Conservation (phyloP, 2,113 vertebrate genomes). For the Dromiciops gliroides region DNA sequence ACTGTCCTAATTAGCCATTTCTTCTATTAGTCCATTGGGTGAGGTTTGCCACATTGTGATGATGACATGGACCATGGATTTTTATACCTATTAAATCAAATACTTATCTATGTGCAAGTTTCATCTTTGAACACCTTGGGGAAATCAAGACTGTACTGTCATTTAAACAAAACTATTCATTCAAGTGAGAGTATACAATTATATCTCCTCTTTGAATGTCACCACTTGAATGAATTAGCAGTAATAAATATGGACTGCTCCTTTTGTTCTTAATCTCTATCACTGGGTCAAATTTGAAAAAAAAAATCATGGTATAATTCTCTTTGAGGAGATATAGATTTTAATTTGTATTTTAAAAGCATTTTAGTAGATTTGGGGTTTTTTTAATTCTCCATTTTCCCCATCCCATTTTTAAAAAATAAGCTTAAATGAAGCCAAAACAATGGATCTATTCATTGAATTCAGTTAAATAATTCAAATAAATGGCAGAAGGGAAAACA, state of each 20-base stretch:
- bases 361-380: neutral
- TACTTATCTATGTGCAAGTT: neutral
- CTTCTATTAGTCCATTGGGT: neutral
- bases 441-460: neutral
- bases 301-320: neutral
- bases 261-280: slow-evolving; percentile 42
- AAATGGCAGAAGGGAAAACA: neutral
- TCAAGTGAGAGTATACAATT: slow-evolving; percentile 12
- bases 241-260: neutral
- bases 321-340: neutral
- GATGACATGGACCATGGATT: neutral
- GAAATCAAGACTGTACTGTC: neutral
- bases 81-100: neutral
- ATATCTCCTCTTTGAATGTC: slow-evolving; percentile 22
- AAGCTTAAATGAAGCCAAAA: neutral
- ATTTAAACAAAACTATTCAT: slow-evolving; percentile 51
- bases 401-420: neutral
- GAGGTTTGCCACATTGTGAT: neutral
- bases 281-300: neutral
- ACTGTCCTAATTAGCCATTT: neutral
- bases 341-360: neutral
- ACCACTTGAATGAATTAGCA: slow-evolving; percentile 30
- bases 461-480: neutral
- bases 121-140: neutral
- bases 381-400: neutral